Conservation (phyloP, 2,113 vertebrate genomes). For the Tapirus terrestris region DNA sequence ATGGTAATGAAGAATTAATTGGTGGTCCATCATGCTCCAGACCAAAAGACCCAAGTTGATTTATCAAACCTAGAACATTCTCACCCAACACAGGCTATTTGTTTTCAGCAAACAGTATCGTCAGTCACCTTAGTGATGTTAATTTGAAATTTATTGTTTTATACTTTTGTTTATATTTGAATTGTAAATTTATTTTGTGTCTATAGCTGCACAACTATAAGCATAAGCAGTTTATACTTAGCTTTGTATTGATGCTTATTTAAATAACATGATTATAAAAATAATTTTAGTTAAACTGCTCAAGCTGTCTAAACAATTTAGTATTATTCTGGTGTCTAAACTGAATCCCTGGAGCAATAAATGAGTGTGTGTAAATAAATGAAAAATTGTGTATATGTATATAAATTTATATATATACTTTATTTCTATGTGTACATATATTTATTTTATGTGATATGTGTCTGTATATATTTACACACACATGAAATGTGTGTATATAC, state of each 20-base stretch:
- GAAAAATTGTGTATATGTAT: background rate
- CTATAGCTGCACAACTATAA: background rate
- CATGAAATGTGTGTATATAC: background rate
- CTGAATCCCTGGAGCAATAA: background rate
- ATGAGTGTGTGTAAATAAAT: background rate
- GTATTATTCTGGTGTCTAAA: background rate
- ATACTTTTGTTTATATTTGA: conserved; percentile 50
- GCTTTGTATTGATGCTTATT: conserved; percentile 46
- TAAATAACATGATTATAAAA: conserved; percentile 65
- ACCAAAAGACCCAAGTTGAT: background rate
- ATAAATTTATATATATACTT: no score
- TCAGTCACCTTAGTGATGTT: background rate
- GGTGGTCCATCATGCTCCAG: background rate
- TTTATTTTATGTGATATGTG: background rate
- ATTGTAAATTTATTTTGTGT: conserved; percentile 64
- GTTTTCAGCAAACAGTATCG: background rate
- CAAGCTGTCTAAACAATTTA: conserved; percentile 26
- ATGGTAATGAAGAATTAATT: background rate
- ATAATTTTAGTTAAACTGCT: conserved; percentile 60
- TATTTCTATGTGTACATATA: background rate
- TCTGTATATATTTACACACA: background rate
- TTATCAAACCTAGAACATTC: background rate
- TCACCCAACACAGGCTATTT: background rate
- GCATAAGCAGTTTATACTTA: conserved; percentile 5
- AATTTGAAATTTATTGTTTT: conserved; percentile 40